Evolutionary conservation across 2,797 vertebrate species (phyloP), one percentile per base, ranked within the genome.

Genomic region (Siniperca obscura): DNA sequence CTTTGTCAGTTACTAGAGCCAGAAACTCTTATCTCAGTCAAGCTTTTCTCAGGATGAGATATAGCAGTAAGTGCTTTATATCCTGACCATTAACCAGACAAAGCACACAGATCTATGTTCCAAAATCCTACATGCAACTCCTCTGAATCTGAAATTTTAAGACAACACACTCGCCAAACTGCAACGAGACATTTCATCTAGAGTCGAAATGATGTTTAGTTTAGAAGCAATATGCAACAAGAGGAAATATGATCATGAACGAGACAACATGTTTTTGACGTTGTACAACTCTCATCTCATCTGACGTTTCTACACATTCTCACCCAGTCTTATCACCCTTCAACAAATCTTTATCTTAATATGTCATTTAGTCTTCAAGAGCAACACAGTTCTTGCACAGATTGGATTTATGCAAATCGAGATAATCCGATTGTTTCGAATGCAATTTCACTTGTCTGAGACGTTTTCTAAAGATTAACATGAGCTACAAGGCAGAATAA

Each of bases 401-500:
- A 66, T 30, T 60, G 59, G 69, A 64, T 71, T 68, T 57, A 27
- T 59, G 46, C 66, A 53, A 57, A 65, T 21, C 65, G n/a, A 68
- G 61, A 65, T 84, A 75, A 85, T 76, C 67, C 64, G 42, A 4
- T 76, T 59, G 12, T 78, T 82, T 81, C 36, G 1, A 14, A 1
- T 5, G 11, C 0, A 22, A 8, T 73, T 80, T 75, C 27, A 70
- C 25, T 34, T 6, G 6, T 27, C 50, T 57, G 64, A 14, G 12
- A 61, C 16, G 6, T 30, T 27, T 19, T 11, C 1, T 3, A 6
- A 36, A 74, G 50, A 19, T 13, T 40, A 69, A 66, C 44, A 25
- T 2, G n/a, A 74, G 79, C 61, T 14, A 48, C 3, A 3, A 25
- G 16, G 30, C 69, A 61, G 16, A 76, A 25, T 22, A 10, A 64